phyloP scores from a whole-genome alignment of 2,797 vertebrate genomes.

The Scomberomorus guttatus region DNA sequence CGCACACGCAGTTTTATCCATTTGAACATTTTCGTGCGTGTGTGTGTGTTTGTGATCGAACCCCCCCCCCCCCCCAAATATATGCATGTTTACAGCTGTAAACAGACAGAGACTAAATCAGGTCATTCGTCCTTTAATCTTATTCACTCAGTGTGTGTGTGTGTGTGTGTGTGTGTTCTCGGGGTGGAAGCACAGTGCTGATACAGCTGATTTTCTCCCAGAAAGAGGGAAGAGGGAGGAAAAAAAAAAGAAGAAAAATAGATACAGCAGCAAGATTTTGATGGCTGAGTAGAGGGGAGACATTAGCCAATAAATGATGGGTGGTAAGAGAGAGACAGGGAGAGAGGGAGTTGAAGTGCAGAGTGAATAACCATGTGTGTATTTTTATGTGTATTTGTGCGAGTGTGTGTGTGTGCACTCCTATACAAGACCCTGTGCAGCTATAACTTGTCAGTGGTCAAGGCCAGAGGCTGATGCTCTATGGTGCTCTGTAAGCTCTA shows the following conservation, averaged over 20 bases:
- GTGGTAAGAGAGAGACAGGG: slow-evolving; percentile 58
- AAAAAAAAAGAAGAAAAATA: slow-evolving; percentile 60
- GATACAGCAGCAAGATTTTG: slow-evolving; percentile 82
- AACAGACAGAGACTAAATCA: slow-evolving; percentile 80
- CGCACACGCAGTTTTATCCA: slow-evolving; percentile 10
- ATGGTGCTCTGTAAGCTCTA: slow-evolving; percentile 48
- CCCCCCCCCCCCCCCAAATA: slow-evolving; percentile 13
- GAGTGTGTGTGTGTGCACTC: slow-evolving; percentile 15
- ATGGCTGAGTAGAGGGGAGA: slow-evolving; percentile 79
- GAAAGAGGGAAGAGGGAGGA: slow-evolving; percentile 55
- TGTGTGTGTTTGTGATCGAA: slow-evolving; percentile 26
- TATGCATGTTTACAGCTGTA: slow-evolving; percentile 62
- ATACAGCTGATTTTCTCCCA: slow-evolving; percentile 76
- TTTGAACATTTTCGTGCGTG: slow-evolving; percentile 15
- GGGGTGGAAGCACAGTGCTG: slow-evolving; percentile 77
- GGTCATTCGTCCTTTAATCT: slow-evolving; percentile 73
- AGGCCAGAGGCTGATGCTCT: slow-evolving; percentile 59
- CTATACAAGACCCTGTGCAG: slow-evolving; percentile 53
- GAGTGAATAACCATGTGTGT: slow-evolving; percentile 49
- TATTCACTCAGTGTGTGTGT: slow-evolving; percentile 51
- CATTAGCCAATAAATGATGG: slow-evolving; percentile 84
- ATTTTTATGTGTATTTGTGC: slow-evolving; percentile 32
- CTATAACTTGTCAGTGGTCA: slow-evolving; percentile 76
- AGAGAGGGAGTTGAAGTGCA: slow-evolving; percentile 36
- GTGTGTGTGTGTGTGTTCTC: slow-evolving; percentile 41